Evolutionary conservation across 2,113 vertebrate species (phyloP).

Genomic region (Vireo altiloquus): DNA sequence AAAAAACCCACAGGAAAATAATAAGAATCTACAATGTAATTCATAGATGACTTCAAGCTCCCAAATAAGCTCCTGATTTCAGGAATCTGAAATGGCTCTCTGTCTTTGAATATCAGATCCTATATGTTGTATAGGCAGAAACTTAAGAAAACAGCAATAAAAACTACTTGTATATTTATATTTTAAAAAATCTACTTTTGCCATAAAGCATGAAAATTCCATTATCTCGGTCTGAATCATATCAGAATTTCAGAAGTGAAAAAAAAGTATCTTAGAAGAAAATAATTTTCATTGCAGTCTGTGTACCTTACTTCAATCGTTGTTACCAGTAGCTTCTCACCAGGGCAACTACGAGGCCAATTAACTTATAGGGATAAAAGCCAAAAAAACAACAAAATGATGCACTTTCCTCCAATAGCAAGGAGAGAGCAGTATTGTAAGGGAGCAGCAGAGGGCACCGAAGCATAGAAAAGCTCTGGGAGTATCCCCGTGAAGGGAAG

Average conservation of each 20-base stretch:
- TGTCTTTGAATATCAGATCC: neutral
- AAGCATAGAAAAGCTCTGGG: slow-evolving; percentile 46
- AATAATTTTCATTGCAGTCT: neutral
- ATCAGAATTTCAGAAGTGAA: neutral
- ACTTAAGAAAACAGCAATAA: neutral
- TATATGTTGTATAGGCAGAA: neutral
- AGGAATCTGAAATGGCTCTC: neutral
- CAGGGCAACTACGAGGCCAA: neutral
- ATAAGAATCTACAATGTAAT: neutral
- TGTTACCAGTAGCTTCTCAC: neutral
- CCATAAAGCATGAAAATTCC: neutral
- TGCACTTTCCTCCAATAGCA: neutral
- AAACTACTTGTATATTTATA: neutral
- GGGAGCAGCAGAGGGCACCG: slow-evolving; percentile 51
- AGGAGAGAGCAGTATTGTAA: slow-evolving; percentile 40
- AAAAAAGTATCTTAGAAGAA: neutral
- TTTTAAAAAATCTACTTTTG: neutral
- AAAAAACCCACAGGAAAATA: neutral
- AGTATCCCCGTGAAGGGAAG: neutral
- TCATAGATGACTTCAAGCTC: neutral
- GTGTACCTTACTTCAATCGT: neutral
- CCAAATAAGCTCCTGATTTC: neutral
- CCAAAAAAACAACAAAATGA: neutral
- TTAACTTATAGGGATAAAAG: neutral
- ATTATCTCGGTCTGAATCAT: neutral